A percentile compares a stretch with the other conserved stretches of the same genome.
Evolutionary conservation across 2,888 invertebrate species (phyloP).

Genomic region (Iphiclides podalirius): DNA sequence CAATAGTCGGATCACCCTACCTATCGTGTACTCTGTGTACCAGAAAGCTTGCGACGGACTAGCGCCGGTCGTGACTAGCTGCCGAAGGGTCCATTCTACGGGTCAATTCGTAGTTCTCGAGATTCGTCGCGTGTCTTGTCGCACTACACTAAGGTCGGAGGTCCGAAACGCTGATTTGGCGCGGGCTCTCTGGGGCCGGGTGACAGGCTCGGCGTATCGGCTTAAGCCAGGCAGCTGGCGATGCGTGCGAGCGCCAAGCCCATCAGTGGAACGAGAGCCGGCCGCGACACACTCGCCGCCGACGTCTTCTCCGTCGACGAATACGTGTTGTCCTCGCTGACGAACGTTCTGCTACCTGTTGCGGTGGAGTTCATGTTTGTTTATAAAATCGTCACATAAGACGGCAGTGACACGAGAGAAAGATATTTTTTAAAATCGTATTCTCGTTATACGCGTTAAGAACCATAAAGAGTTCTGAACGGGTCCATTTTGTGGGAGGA

Average conservation of each 20-base stretch:
- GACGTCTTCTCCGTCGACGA: conserved; percentile 53
- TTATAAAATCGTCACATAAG: too few relatives aligned
- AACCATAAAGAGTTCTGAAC: too few relatives aligned
- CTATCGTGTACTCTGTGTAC: conserved; percentile 4
- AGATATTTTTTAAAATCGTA: too few relatives aligned
- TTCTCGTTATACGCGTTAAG: too few relatives aligned
- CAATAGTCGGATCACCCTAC: conserved; percentile 12
- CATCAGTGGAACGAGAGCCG: conserved; percentile 35
- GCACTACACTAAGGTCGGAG: conserved; percentile 35
- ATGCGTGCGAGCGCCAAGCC: conserved; percentile 35
- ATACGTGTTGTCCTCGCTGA: conserved; percentile 46
- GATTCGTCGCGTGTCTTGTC: conserved; percentile 24
- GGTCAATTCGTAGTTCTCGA: conserved; percentile 8
- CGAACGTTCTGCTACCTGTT: conserved; percentile 33
- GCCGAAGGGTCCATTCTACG: conserved; percentile 21
- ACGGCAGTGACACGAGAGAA: too few relatives aligned
- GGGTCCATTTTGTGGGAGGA: too few relatives aligned
- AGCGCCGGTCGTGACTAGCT: conserved; percentile 25
- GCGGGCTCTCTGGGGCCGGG: neutral
- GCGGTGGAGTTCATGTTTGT: too few relatives aligned
- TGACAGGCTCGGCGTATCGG: neutral
- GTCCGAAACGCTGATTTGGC: conserved; percentile 33
- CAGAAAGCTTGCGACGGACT: conserved; percentile 18
- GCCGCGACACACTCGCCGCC: conserved; percentile 36
- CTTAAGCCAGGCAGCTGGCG: conserved; percentile 44